Base-by-base conservation (phyloP, 2,797 vertebrate species). In the Phrynocephalus guinanensis region DNA sequence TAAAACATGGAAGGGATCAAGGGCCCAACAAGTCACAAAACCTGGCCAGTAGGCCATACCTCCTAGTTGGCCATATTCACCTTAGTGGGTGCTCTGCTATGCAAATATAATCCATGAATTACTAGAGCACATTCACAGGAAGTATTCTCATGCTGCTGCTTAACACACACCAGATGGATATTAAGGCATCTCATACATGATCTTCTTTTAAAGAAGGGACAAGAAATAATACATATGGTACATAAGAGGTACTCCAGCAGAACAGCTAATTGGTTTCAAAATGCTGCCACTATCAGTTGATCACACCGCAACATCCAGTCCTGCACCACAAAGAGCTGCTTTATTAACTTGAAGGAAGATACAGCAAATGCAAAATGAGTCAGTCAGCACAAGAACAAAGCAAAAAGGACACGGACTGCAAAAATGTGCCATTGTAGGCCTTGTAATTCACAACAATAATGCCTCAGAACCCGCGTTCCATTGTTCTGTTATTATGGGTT, bases 301-400 rank as follows among this genome's bases (percentile, higher is more conserved):
- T 86, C 93, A 89, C 75, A 44, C 87, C 26, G 72, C n/a, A 86
- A 8, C 89, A 93, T 86, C 30, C 0, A 28, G 84, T 76, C 94
- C 90, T 86, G 91, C 94, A 95, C 95, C 94, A 92, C 86, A 95
- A 95, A 92, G 77, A 93, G 90, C 83, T 91, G 89, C 80, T 90
- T 95, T 95, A 94, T 95, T 93, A 95, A 87, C 88, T 73, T 92
- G 91, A 95, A 85, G 84, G 90, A 94, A 88, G n/a, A 84, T 6
- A 82, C 50, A 89, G 90, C 84, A 91, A 52, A 82, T 85, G 84
- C 48, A n/a, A 94, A 93, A 87, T 80, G 86, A 95, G 0, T 88
- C 38, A 44, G 38, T 44, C 38, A 5, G 38, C 38, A 82, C 89
- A 87, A 30, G 38, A 33, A 89, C n/a, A 38, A 56, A 89, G 63